These are phyloP conservation scores for Drosophila sp. DNA, from an alignment of 1,140 invertebrate genomes.

Conservation along the genomic window DNA sequence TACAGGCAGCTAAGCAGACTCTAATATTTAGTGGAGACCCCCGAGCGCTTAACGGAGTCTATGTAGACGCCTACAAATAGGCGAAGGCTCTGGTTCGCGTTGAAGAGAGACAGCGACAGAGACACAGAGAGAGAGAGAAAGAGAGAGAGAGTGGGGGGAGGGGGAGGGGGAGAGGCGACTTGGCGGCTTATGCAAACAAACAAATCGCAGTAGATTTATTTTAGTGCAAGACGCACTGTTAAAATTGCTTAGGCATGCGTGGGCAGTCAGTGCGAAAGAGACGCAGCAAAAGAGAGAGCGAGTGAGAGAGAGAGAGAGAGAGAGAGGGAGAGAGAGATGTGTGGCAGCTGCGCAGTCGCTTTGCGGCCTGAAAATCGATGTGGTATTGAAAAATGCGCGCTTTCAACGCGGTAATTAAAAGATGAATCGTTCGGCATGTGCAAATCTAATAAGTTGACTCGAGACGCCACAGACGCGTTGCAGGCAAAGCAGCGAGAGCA, in stretches of 20 bases:
- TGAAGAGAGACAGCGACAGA: too few relatives aligned
- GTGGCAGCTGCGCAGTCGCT: slow-evolving; percentile 33
- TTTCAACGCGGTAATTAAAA: slow-evolving; percentile 84
- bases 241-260: slow-evolving; percentile 75
- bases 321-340: not conserved
- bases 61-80: slow-evolving; percentile 7
- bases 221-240: slow-evolving; percentile 76
- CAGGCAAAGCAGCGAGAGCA: not conserved
- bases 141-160: not conserved
- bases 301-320: not conserved
- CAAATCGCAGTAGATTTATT: slow-evolving; percentile 80
- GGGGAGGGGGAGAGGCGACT: not conserved
- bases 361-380: slow-evolving; percentile 48
- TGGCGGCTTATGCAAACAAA: slow-evolving; percentile 79
- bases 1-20: slow-evolving; percentile 43
- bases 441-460: slow-evolving; percentile 64
- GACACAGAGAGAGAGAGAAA: not conserved
- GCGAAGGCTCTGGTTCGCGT: too few relatives aligned
- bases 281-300: not conserved
- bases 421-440: slow-evolving; percentile 80
- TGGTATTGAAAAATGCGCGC: slow-evolving; percentile 73
- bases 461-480: slow-evolving; percentile 19
- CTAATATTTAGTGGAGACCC: slow-evolving; percentile 71
- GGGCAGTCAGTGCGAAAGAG: slow-evolving; percentile 48
- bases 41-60: slow-evolving; percentile 65